Evolutionary conservation across 2,888 invertebrate species (phyloP), one percentile per base, ranked within the genome.

Genomic region (Cheilosia soror): DNA sequence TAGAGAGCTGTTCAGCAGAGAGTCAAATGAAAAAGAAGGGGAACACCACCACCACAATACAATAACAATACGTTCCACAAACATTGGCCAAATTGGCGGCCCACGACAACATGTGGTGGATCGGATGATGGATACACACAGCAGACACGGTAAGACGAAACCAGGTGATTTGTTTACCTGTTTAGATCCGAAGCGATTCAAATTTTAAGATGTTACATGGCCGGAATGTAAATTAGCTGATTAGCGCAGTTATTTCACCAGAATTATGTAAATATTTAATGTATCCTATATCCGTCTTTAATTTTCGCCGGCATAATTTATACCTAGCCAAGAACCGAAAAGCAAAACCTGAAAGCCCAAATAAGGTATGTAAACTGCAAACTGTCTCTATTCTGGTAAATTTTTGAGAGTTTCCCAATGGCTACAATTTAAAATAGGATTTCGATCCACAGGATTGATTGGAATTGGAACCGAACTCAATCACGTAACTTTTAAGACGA

Each of bases 41-140:
- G 80, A 80, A 37, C 37, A 11, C 11, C 37, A 37, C 37, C 3
- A 11, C 11, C 37, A 37, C 37, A 72, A 47, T 15, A 9, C 27
- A 63, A 84, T 84, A 71, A 9, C 27, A 63, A 84, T 84, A 71
- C 80, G 80, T 84, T 84, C 84, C 84, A 84, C 84, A 80, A 84
- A 80, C 71, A 79, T 69, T 75, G 15, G 58, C 66, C 20, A 44
- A 29, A n/a, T 49, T 7, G 31, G 27, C 37, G 57, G 42, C 57
- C 15, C 66, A 79, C 78, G 31, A 40, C 65, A 80, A 60, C 85
- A 85, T 81, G 60, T 81, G 85, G 85, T 85, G 85, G 81, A 85
- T 47, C 15, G 44, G n/a, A 51, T 51, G 25, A 27, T 77, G 72
- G 65, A 81, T 49, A 49, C 31, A 31, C 78, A 75, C 53, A 51